phyloP scores from a whole-genome alignment of 2,113 vertebrate genomes.

The Cercocebus atys region DNA sequence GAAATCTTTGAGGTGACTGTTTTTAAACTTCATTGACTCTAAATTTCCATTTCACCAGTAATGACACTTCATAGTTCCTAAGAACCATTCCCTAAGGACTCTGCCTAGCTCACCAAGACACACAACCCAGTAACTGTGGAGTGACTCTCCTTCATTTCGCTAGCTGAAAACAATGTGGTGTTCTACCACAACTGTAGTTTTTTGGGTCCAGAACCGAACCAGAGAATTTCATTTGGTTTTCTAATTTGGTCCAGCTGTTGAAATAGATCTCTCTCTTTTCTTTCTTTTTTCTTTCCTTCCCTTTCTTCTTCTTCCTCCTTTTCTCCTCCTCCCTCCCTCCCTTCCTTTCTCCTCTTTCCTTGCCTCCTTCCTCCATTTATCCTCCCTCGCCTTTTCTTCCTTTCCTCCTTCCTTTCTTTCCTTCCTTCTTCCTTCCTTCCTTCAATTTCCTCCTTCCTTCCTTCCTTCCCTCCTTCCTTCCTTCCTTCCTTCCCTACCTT shows the following conservation, averaged over 20 bases:
- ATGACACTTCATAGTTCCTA: not conserved
- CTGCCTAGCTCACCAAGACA: not conserved
- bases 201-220: not conserved
- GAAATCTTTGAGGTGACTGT: constrained; percentile 21
- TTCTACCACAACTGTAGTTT: not conserved
- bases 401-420: accelerated
- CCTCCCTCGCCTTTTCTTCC: too few species aligned
- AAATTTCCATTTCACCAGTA: constrained; percentile 29
- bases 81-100: not conserved
- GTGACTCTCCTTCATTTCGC: not conserved
- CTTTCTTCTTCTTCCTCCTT: not conserved
- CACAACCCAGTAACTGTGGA: not conserved
- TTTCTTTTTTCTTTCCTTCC: accelerated
- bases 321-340: accelerated
- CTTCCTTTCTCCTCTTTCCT: accelerated
- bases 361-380: not conserved
- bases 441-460: accelerated
- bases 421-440: not conserved
- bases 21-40: constrained; percentile 33
- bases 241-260: constrained; percentile 52
- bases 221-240: constrained; percentile 27
- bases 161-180: not conserved
- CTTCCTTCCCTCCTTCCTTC: not conserved
- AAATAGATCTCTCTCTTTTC: not conserved
- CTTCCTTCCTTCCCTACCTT: not conserved